Evolutionary conservation across 2,888 invertebrate species (phyloP).

Genomic region (Tortricodes alternella): DNA sequence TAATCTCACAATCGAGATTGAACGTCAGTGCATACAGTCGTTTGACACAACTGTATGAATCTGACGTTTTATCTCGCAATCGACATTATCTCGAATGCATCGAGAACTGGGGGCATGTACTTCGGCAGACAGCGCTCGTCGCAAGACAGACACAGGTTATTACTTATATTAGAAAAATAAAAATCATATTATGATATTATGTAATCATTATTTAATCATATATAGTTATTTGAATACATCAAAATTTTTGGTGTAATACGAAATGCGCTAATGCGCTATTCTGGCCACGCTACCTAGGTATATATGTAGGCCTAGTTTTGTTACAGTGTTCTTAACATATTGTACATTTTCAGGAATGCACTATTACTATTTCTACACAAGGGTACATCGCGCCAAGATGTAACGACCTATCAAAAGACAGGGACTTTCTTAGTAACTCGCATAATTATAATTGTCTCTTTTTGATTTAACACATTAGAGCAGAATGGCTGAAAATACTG

Average conservation of each 20-base stretch:
- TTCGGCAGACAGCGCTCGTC: no score
- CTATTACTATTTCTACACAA: constrained; percentile 50
- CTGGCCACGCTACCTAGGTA: constrained; percentile 54
- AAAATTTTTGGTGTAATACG: constrained; percentile 77
- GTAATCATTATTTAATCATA: constrained; percentile 70
- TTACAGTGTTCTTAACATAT: constrained; percentile 53
- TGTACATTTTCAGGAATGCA: constrained; percentile 79
- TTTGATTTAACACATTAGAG: background rate
- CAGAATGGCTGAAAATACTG: background rate
- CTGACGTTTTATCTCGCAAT: no score
- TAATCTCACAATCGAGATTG: no score
- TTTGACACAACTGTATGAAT: no score
- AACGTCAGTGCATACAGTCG: no score
- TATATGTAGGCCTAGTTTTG: constrained; percentile 56
- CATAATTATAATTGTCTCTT: background rate
- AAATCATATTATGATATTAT: constrained; percentile 51
- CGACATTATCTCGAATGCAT: no score
- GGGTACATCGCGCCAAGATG: constrained; percentile 15
- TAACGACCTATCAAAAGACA: constrained; percentile 1
- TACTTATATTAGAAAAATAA: constrained; percentile 38
- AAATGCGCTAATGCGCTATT: constrained; percentile 62
- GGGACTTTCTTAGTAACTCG: background rate
- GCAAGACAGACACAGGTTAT: background rate
- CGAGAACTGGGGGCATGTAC: no score
- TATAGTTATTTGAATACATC: constrained; percentile 77